Conservation (phyloP, 2,888 invertebrate genomes). For the Euspilapteryx auroguttella region DNA sequence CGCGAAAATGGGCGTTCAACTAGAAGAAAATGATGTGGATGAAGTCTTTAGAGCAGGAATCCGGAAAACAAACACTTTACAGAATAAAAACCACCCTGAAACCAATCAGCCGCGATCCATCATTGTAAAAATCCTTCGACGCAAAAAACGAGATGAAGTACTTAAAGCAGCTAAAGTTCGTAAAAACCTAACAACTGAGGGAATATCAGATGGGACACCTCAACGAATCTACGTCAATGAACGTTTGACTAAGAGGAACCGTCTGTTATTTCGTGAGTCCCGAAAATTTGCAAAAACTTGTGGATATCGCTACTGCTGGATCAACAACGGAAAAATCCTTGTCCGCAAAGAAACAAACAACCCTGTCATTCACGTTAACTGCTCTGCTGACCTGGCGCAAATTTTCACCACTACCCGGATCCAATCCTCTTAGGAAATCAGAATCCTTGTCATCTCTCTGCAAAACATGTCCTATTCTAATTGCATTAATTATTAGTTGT, state of each 20-base stretch:
- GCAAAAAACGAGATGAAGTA: not conserved
- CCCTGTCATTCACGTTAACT: not conserved
- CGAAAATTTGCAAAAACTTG: not conserved
- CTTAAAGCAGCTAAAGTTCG: not conserved
- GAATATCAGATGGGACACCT: not conserved
- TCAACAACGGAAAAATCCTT: not conserved
- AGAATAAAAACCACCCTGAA: too few relatives aligned
- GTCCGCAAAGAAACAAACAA: not conserved
- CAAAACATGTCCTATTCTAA: too few relatives aligned
- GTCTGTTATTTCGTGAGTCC: not conserved
- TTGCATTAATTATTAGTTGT: too few relatives aligned
- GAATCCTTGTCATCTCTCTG: too few relatives aligned
- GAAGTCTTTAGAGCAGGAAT: not conserved
- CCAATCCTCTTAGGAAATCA: too few relatives aligned
- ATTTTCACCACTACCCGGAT: too few relatives aligned
- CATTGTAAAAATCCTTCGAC: not conserved
- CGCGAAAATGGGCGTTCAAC: not conserved
- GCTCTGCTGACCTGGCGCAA: not conserved
- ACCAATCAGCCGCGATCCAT: not conserved
- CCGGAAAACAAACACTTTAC: not conserved
- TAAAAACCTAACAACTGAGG: not conserved
- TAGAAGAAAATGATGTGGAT: not conserved
- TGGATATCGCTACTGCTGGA: not conserved
- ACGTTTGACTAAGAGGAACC: not conserved
- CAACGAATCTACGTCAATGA: not conserved